Evolutionary conservation across 2,113 vertebrate species (phyloP).

Genomic region (Rynchops niger): DNA sequence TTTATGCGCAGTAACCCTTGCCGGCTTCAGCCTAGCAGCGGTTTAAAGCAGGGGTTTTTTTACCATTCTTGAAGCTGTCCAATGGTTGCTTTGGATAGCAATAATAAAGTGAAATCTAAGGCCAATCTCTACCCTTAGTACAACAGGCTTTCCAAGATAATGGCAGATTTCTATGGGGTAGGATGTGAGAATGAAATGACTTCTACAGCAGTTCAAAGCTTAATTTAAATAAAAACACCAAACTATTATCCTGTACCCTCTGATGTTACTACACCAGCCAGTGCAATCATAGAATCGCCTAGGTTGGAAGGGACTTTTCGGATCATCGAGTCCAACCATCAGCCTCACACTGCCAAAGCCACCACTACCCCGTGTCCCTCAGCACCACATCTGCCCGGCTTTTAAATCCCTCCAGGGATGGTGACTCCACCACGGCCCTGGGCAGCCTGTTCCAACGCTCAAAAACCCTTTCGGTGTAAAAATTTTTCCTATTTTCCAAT

Average conservation of each 20-base stretch:
- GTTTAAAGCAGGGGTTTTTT: background rate
- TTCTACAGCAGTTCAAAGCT: background rate
- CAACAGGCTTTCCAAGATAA: background rate
- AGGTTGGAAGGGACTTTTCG: too few relatives aligned
- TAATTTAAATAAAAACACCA: background rate
- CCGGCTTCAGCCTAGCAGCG: background rate
- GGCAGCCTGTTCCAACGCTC: too few relatives aligned
- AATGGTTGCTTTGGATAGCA: accelerated
- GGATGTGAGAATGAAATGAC: background rate
- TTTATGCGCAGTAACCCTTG: background rate
- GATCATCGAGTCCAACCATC: too few relatives aligned
- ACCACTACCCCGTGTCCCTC: too few relatives aligned
- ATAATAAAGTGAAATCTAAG: background rate
- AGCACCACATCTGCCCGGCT: too few relatives aligned
- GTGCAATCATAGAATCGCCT: background rate
- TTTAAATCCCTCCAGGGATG: too few relatives aligned
- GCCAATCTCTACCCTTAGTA: background rate
- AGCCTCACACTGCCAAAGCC: too few relatives aligned
- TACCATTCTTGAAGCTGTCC: background rate
- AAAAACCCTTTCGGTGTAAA: too few relatives aligned
- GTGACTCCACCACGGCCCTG: too few relatives aligned
- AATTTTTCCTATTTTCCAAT: too few relatives aligned
- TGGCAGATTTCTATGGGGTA: background rate
- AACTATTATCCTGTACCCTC: background rate
- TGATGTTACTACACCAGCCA: background rate